Evolutionary conservation across 2,797 vertebrate genomes (phyloP), one percentile per base, ranked within the genome.

Genomic region (Intellagama lesueurii): DNA sequence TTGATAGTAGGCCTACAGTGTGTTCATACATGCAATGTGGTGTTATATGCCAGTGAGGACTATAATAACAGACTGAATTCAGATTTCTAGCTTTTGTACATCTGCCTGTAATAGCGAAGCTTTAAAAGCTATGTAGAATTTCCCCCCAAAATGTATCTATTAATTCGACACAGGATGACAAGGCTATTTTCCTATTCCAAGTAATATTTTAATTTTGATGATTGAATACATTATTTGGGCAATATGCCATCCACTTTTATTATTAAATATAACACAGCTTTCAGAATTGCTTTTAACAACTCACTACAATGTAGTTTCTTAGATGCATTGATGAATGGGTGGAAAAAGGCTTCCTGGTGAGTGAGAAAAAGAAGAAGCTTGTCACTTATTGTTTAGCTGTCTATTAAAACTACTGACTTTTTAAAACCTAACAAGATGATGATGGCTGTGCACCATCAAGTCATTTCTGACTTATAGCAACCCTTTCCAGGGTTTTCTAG

Each of bases 61-160:
- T 83, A 83, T 83, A 66, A 44, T 69, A 30, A 81, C 66, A 81
- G 56, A 87, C 14, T 60, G 47, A 32, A 90, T 83, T 87, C 83
- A 87, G 47, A 72, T 90, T 40, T 90, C 64, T 70, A 82, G 47
- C n/a, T 22, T 56, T 77, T 70, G 4, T 47, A 70, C 24, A 68
- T 77, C 5, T 81, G 32, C 30, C 47, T 80, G 70, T 44, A 84
- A 56, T 32, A 44, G 78, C 8, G 66, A 86, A 79, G 47, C 17
- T 85, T 79, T 72, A 24, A 85, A 85, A 64, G 35, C 82, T 76
- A 22, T 30, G 6, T 70, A 17, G 7, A 7, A 17, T 69, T 30
- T 7, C 17, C 16, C 49, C 22, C 47, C 24, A 47, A 75, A 44
- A 24, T 56, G 1, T 40, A 22, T 60, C 28, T 72, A 44, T 78